phyloP scores from a whole-genome alignment of 2,113 vertebrate species.

The Okapia johnstoni region DNA sequence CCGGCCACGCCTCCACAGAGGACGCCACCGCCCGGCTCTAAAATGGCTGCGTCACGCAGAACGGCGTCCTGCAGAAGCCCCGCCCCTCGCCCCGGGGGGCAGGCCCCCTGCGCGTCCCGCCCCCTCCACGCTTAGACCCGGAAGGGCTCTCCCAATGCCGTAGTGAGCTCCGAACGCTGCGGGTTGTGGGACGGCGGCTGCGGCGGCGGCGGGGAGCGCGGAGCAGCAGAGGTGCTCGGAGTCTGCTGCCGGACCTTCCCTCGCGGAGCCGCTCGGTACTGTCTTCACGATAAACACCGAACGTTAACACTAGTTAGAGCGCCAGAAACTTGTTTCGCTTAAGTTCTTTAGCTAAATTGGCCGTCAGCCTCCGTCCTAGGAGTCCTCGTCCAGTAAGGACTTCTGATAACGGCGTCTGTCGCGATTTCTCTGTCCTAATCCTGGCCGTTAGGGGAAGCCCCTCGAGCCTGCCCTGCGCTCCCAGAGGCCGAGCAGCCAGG shows the following conservation, averaged over 20 bases:
- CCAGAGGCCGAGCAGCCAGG: background rate
- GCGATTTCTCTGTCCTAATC: background rate
- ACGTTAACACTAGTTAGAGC: background rate
- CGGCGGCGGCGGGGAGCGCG: no score
- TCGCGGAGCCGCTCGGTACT: background rate
- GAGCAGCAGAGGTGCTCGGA: background rate
- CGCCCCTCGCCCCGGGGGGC: background rate
- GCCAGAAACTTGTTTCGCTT: background rate
- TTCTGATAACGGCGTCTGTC: background rate
- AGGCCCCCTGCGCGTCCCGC: accelerated
- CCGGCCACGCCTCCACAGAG: accelerated
- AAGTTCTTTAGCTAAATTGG: background rate
- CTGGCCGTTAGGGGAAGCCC: background rate
- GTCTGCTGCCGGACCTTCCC: background rate
- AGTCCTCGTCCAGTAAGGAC: background rate
- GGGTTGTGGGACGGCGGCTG: no score
- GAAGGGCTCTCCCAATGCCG: accelerated
- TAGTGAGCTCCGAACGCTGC: background rate
- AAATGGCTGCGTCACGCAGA: background rate
- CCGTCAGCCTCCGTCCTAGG: background rate
- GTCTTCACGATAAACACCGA: background rate
- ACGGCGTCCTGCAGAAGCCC: accelerated
- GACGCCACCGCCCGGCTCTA: background rate
- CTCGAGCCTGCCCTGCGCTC: background rate
- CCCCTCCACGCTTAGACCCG: accelerated